Evolutionary conservation across 2,113 vertebrate genomes (phyloP), one percentile per base, ranked within the genome.

Genomic region (Polypterus bichir): DNA sequence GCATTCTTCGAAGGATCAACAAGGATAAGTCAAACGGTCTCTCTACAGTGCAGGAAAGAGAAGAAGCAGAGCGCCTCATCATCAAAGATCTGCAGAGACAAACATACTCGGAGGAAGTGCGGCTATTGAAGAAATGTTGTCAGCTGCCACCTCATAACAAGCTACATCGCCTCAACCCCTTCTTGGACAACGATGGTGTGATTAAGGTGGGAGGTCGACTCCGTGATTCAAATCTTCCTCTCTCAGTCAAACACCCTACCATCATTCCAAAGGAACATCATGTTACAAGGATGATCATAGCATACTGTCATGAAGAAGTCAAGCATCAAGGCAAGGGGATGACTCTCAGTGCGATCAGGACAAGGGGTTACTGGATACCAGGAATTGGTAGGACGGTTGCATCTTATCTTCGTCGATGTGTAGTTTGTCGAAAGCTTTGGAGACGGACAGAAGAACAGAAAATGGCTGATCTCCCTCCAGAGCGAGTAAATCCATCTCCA

Each of bases 301-400:
- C 27, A 27, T 27, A 27, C 27, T 27, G 27, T 27, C 27, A 27
- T 27, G 27, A 27, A 27, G 27, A 27, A 27, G 27, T 27, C 2
- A 27, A 27, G 27, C 2, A 27, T 27, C 27, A 59, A 64, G 63
- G 63, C 57, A 45, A 64, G 45, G 27, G 27, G 27, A 27, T 27
- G 27, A 53, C 57, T 11, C 49, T 64, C 5, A 64, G 59, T 64
- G 47, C 59, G 59, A 27, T 59, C 6, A 59, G 63, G 47, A 49
- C 63, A n/a, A 49, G 54, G 59, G 63, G 63, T 7, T 64, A 9
- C 45, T 64, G 49, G 57, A 9, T 64, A 46, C 9, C 60, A 9
- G 49, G 63, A 59, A 51, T 48, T n/a, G 59, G 63, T n/a, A 64
- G 60, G 46, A 51, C 47, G n/a, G 63, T 59, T 10, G 63, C 63